Evolutionary conservation across 2,888 invertebrate species (phyloP).

Genomic region (Phania funesta): DNA sequence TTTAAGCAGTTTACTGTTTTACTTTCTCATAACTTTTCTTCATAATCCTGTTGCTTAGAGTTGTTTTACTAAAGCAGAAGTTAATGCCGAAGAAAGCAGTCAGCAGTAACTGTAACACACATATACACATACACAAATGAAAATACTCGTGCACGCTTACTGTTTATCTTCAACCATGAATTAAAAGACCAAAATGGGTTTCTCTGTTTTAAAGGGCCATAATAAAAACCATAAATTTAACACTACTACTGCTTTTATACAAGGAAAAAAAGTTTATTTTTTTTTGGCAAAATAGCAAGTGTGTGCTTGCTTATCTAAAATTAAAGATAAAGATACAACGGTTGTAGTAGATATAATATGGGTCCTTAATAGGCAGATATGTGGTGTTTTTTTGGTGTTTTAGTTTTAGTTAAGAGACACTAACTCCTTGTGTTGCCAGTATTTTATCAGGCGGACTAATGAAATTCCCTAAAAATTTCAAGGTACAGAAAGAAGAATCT

Average conservation of each 20-base stretch:
- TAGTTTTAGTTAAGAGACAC: too few relatives aligned
- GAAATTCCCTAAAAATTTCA: too few relatives aligned
- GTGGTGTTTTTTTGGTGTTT: too few relatives aligned
- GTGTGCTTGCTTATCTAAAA: too few relatives aligned
- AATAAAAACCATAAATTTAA: constrained; percentile 48
- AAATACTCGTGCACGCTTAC: neutral
- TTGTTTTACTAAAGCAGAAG: neutral
- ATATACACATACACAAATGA: neutral
- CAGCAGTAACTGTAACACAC: neutral
- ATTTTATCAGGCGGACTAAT: too few relatives aligned
- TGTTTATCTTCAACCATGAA: constrained; percentile 8
- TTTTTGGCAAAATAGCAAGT: neutral
- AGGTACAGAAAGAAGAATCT: too few relatives aligned
- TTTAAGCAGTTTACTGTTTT: constrained; percentile 5
- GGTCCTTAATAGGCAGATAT: too few relatives aligned
- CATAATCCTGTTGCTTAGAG: constrained; percentile 41
- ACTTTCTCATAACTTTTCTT: neutral
- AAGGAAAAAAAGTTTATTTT: neutral
- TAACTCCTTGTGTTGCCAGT: too few relatives aligned
- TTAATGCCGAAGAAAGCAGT: neutral
- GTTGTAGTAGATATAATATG: too few relatives aligned
- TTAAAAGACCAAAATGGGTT: constrained; percentile 22
- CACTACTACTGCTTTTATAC: neutral
- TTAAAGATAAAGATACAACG: too few relatives aligned
- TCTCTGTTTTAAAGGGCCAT: constrained; percentile 19